Evolutionary conservation across 2,888 invertebrate species (phyloP).

Genomic region (Erebia ligea): DNA sequence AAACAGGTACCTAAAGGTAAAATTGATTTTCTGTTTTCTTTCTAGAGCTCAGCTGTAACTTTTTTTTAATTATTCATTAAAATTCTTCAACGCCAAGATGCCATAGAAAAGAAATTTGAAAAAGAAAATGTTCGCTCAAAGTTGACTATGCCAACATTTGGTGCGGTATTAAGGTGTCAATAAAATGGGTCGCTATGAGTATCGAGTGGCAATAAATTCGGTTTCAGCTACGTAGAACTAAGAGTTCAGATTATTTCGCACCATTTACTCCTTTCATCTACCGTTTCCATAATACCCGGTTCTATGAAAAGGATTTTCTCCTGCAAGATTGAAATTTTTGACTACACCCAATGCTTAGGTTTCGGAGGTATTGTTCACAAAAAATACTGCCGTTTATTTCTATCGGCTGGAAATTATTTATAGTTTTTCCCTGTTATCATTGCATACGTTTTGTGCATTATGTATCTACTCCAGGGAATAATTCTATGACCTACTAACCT

Average conservation of each 20-base stretch:
- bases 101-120: background rate
- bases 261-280: slow-evolving; percentile 80
- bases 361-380: slow-evolving; percentile 47
- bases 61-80: background rate
- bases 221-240: slow-evolving; percentile 77
- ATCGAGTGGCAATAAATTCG: slow-evolving; percentile 78
- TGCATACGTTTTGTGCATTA: background rate
- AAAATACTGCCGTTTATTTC: slow-evolving; percentile 29
- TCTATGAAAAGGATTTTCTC: slow-evolving; percentile 70
- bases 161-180: slow-evolving; percentile 66
- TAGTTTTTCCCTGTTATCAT: background rate
- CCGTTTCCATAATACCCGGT: slow-evolving; percentile 74
- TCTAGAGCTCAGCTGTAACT: too few relatives aligned
- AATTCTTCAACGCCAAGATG: background rate
- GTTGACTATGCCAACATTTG: slow-evolving; percentile 19
- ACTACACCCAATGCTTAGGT: slow-evolving; percentile 64
- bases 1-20: too few relatives aligned
- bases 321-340: slow-evolving; percentile 68
- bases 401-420: slow-evolving; percentile 9
- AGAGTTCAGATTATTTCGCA: slow-evolving; percentile 80
- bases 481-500: too few relatives aligned
- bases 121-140: slow-evolving; percentile 14
- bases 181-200: slow-evolving; percentile 66
- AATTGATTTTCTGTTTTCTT: too few relatives aligned
- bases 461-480: too few relatives aligned